Conservation (phyloP, 1,140 invertebrate genomes). For the Subanguina moxae region DNA sequence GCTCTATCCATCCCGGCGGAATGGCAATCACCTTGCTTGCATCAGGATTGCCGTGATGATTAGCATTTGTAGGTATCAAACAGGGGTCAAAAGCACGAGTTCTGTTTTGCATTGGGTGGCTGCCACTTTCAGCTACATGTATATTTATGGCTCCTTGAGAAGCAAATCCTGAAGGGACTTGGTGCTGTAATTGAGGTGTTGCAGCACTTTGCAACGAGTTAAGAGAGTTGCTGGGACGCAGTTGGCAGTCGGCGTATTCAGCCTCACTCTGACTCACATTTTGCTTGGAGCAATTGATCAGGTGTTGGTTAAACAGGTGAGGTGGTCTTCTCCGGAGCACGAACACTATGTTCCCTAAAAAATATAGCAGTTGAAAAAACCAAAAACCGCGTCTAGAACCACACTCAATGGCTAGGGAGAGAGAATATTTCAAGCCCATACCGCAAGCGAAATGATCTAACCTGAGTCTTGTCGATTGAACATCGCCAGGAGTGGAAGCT, state of each 20-base stretch:
- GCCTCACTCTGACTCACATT: no score
- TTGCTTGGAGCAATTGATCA: not conserved
- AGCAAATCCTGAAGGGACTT: not conserved
- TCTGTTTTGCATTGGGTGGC: not conserved
- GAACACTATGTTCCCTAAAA: conserved; percentile 13
- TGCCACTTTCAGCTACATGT: not conserved
- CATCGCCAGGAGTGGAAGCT: conserved; percentile 13
- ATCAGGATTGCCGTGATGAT: not conserved
- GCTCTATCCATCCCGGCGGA: not conserved
- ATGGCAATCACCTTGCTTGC: not conserved
- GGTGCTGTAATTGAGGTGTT: not conserved
- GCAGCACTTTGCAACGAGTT: not conserved
- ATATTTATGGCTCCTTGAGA: not conserved
- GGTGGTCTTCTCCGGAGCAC: conserved; percentile 3
- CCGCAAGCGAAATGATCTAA: not conserved
- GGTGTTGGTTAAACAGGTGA: not conserved
- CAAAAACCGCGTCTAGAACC: no score
- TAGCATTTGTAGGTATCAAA: not conserved
- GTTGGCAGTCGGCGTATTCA: not conserved
- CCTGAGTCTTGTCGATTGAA: conserved; percentile 20
- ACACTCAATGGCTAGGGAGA: no score
- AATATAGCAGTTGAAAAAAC: not conserved
- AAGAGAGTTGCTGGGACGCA: conserved; percentile 1
- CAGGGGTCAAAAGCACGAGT: not conserved
- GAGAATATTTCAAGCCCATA: no score